phyloP scores from a whole-genome alignment of 2,797 vertebrate genomes.

The Scarus forsteni region DNA sequence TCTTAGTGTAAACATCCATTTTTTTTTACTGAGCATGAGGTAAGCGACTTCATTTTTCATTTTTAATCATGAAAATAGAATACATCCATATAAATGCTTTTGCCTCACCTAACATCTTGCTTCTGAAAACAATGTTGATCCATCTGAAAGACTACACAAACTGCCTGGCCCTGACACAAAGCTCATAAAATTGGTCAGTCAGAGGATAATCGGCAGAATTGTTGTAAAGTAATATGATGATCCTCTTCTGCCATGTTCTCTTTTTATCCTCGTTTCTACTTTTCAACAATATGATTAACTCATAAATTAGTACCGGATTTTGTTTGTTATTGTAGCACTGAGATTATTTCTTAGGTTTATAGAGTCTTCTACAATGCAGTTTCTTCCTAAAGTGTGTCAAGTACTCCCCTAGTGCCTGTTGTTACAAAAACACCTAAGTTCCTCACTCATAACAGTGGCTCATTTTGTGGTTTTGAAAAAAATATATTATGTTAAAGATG shows the following conservation, averaged over 20 bases:
- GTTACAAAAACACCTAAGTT: conserved; percentile 43
- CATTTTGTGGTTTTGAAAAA: conserved; percentile 38
- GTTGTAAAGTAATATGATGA: neutral
- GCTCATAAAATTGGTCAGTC: no score
- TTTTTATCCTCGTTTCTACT: conserved; percentile 20
- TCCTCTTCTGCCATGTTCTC: conserved; percentile 20
- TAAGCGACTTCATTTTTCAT: no score
- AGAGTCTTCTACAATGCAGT: conserved; percentile 17
- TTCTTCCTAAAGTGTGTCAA: conserved; percentile 30
- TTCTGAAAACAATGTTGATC: no score
- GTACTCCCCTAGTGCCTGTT: conserved; percentile 31
- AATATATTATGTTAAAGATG: conserved; percentile 13
- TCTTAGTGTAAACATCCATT: no score
- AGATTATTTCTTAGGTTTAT: conserved; percentile 1
- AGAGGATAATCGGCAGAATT: conserved; percentile 22
- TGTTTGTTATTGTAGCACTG: conserved; percentile 14
- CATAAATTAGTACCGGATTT: neutral
- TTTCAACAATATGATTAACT: conserved; percentile 14
- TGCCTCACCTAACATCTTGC: no score
- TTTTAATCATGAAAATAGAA: no score
- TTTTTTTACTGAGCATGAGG: no score
- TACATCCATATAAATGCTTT: no score
- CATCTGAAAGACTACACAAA: no score
- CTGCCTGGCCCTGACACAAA: no score
- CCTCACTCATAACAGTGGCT: conserved; percentile 14